Percentiles rank a stretch among this genome's conserved stretches.
Evolutionary conservation across 2,113 vertebrate species (phyloP).

Genomic region (Amphiprion percula): DNA sequence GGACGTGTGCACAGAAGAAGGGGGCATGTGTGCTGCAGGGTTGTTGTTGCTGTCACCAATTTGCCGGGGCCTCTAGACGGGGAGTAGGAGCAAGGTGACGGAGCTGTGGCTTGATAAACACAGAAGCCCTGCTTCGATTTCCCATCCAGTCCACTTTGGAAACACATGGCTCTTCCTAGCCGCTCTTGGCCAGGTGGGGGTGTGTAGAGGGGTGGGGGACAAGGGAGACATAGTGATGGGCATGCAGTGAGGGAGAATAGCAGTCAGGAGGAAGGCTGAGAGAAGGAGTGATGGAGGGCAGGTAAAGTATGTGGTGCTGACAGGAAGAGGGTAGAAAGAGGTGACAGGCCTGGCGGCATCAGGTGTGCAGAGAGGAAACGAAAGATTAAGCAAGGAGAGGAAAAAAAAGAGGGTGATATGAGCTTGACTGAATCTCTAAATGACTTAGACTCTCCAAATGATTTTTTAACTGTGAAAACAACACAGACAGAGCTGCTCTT

Average conservation of each 20-base stretch:
- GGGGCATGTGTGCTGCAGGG: constrained; percentile 73
- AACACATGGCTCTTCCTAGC: constrained; percentile 85
- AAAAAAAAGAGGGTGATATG: not conserved
- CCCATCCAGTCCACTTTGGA: constrained; percentile 87
- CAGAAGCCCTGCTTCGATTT: constrained; percentile 86
- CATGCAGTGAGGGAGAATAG: constrained; percentile 54
- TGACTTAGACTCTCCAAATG: not conserved
- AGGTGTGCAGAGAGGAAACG: constrained; percentile 15
- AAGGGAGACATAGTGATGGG: constrained; percentile 64
- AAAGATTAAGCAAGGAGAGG: constrained; percentile 9
- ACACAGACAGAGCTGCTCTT: not conserved
- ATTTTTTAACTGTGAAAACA: constrained; percentile 21
- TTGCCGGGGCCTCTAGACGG: constrained; percentile 77
- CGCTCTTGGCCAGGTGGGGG: constrained; percentile 50
- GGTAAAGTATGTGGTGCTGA: constrained; percentile 12
- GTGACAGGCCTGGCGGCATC: constrained; percentile 32
- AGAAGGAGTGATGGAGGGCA: constrained; percentile 26
- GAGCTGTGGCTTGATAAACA: constrained; percentile 88
- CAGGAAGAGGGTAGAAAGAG: constrained; percentile 26
- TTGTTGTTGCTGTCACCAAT: constrained; percentile 84
- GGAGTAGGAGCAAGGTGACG: constrained; percentile 84
- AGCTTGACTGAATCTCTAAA: not conserved
- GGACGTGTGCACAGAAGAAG: constrained; percentile 32
- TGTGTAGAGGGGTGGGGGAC: constrained; percentile 20
- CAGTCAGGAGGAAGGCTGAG: constrained; percentile 35